phyloP scores from a whole-genome alignment of 2,113 vertebrate species.

The Cebidichthys violaceus region DNA sequence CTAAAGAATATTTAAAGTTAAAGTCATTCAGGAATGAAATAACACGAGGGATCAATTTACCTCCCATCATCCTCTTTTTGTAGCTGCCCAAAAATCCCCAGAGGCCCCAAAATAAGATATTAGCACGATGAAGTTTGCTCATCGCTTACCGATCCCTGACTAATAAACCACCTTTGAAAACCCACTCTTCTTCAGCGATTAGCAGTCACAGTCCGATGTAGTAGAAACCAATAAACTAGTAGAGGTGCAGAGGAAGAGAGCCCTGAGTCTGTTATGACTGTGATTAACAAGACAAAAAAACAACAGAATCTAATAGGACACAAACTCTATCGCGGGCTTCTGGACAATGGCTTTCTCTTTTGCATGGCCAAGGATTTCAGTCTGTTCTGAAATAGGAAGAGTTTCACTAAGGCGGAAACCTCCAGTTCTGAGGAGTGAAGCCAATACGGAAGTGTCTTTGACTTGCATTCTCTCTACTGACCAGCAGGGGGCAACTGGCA shows the following conservation, averaged over 20 bases:
- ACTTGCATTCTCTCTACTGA: neutral
- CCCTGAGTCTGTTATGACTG: neutral
- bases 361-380: neutral
- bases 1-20: neutral
- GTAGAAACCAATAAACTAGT: conserved; percentile 78
- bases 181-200: conserved; percentile 69
- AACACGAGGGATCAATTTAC: neutral
- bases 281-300: neutral
- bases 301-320: neutral
- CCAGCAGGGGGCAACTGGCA: neutral
- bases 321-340: neutral
- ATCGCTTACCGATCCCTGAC: neutral
- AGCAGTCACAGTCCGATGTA: conserved; percentile 69
- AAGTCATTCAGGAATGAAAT: neutral
- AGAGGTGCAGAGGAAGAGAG: conserved; percentile 54
- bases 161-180: conserved; percentile 73
- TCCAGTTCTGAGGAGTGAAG: neutral
- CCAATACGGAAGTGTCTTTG: neutral
- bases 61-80: neutral
- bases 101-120: neutral
- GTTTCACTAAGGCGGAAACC: neutral
- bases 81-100: too few species aligned
- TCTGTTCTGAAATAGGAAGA: neutral
- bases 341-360: neutral
- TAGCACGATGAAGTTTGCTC: conserved; percentile 9